Base-by-base conservation (phyloP, 37 sponge, comb jelly and placozoan genomes). In the Crambe crambe region DNA sequence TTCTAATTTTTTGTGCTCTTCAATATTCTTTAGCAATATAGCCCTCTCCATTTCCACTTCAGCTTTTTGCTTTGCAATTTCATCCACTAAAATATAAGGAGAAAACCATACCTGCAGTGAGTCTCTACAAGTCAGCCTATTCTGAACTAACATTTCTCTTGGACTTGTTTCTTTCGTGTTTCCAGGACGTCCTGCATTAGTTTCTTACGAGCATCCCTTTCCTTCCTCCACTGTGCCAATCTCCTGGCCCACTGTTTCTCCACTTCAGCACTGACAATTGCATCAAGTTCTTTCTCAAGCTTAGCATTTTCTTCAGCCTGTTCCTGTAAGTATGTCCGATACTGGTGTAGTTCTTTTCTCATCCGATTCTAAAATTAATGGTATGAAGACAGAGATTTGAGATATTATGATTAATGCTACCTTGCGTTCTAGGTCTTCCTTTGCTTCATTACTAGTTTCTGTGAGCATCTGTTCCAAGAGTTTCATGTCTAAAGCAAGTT, bases 401-500 rank as follows among this genome's bases (percentile, higher is more conserved):
- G 6, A 15, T 12, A 47, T 12, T 47, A 12, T 15, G 51, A 12
- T 6, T 12, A 65, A 31, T 22, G 3, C n/a, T 29, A 92, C 92
- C 86, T 93, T 91, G 57, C 78, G 83, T 54, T 96, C 79, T 5
- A 88, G 79, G 2, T 73, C 58, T 41, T 88, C 84, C 80, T 82
- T 81, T 26, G 85, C 92, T 30, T 95, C 96, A 85, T 93, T 94
- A 64, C 68, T 79, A 31, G 88, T 94, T 58, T 84, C 78, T 30
- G 58, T 32, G 26, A 98, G 76, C 75, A 98, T 86, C 17, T 91
- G 84, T 65, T 98, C 94, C 31, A 98, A 76, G 25, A 96, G 78
- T 79, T 94, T 98, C 99, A 98, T 98, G 56, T 98, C 99, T 73
- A 96, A 72, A 23, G 96, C 99, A 2, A 98, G 74, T 72, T 98